A percentile compares a stretch with the other conserved stretches of the same genome.
phyloP scores from a whole-genome alignment of 1,140 invertebrate species.

The Tetragnatha versicolor region DNA sequence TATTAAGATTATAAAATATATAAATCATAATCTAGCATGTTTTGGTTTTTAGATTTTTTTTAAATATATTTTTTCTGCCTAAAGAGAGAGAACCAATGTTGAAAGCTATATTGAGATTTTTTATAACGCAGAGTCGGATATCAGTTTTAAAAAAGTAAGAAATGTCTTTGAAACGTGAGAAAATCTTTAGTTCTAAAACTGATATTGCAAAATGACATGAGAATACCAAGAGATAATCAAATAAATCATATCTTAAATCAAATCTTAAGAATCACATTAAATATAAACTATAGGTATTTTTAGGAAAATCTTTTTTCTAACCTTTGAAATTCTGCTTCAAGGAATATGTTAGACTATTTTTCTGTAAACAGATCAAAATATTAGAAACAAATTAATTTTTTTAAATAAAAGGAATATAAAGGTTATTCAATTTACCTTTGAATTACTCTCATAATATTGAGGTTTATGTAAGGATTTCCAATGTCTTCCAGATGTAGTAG shows the following conservation, averaged over 20 bases:
- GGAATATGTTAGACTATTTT: conserved; percentile 4
- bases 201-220: not conserved
- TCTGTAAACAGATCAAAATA: not conserved
- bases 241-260: not conserved
- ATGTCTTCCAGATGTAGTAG: not conserved
- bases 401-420: not conserved
- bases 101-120: too few species aligned
- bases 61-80: too few species aligned
- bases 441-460: conserved; percentile 29
- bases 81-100: too few species aligned
- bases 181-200: not conserved
- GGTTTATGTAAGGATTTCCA: conserved; percentile 32
- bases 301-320: not conserved
- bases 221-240: not conserved
- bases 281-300: not conserved
- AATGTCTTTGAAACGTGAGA: not conserved
- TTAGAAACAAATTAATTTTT: not conserved
- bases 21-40: too few species aligned
- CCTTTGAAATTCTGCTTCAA: conserved; percentile 16
- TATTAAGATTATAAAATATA: too few species aligned
- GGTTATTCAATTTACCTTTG: not conserved
- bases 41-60: too few species aligned
- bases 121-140: not conserved
- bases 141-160: not conserved
- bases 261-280: not conserved